Base-by-base conservation (phyloP, 2,113 vertebrate genomes). In the Phalacrocorax brasilianus region DNA sequence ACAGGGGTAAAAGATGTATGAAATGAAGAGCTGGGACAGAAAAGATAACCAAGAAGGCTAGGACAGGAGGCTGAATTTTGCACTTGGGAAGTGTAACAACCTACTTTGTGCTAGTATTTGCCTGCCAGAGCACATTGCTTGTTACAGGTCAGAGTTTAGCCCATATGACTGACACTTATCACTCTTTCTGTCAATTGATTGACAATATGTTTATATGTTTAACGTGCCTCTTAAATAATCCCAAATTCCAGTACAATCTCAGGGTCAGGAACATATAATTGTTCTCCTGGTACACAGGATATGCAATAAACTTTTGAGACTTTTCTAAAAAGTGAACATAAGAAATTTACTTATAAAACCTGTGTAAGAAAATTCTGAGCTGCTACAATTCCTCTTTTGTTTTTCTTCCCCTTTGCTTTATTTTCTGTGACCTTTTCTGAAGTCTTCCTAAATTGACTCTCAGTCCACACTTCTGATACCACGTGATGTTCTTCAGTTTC, bases 371-470 rank as follows among this genome's bases (percentile, higher is more conserved):
- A 73, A 7, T 59, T 85, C 61, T 70, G 15, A 91, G 27, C 18
- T 72, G 40, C 22, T 85, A 68, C 24, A 79, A 20, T 53, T 62
- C 23, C 24, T 56, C 45, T 73, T 73, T 12, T 47, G 18, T 65
- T 95, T 95, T 91, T 59, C 53, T 78, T 79, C 65, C 45, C 28
- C n/a, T 87, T 85, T 44, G 56, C 33, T 84, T 85, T 65, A 40
- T 80, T 95, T 95, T 75, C 58, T 92, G n/a, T 93, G 94, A 97
- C 90, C 81, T 97, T 97, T 95, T 35, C 81, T 79, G 61, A 82
- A 94, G 67, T 35, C 63, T 86, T 92, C 93, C 63, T n/a, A 90
- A 93, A 93, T 91, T 89, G 85, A 50, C 56, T 92, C 71, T 77
- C 24, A 6, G 8, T 65, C 83, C 38, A 85, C 33, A 11, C 33